Conservation (phyloP, 2,113 vertebrate genomes). For the Gallinago undulata region DNA sequence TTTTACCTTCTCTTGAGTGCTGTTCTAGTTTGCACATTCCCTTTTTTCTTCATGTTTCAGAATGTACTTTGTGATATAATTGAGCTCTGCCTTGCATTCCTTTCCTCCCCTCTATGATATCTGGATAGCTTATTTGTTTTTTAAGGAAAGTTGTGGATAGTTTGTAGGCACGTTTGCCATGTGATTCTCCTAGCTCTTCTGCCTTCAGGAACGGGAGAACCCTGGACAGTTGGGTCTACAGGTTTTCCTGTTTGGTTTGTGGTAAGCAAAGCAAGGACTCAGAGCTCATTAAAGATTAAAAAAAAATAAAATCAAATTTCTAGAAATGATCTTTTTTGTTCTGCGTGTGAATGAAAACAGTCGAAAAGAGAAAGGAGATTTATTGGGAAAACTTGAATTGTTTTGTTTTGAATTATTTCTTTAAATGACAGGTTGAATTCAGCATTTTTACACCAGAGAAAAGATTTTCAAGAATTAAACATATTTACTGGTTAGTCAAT, state of each 20-base stretch:
- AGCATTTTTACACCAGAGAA: not conserved
- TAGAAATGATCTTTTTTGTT: not conserved
- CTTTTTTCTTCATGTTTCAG: not conserved
- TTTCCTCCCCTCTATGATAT: not conserved
- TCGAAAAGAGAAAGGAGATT: not conserved
- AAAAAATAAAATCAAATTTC: not conserved
- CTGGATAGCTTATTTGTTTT: not conserved
- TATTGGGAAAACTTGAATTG: not conserved
- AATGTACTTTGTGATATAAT: not conserved
- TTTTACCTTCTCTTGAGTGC: not conserved
- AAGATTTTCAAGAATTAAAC: not conserved
- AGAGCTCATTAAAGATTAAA: not conserved
- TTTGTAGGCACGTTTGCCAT: not conserved
- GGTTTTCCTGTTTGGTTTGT: not conserved
- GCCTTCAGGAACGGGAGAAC: not conserved
- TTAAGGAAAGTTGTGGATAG: rapidly evolving
- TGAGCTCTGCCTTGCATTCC: not conserved
- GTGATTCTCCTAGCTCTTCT: not conserved
- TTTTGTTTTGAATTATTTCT: not conserved
- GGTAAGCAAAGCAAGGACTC: not conserved
- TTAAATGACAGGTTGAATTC: not conserved
- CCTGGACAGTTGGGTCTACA: not conserved
- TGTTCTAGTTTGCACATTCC: not conserved
- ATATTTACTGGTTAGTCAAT: not conserved
- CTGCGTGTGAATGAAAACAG: not conserved